Conservation (phyloP, 1,140 invertebrate species). For the Linepithema humile region DNA sequence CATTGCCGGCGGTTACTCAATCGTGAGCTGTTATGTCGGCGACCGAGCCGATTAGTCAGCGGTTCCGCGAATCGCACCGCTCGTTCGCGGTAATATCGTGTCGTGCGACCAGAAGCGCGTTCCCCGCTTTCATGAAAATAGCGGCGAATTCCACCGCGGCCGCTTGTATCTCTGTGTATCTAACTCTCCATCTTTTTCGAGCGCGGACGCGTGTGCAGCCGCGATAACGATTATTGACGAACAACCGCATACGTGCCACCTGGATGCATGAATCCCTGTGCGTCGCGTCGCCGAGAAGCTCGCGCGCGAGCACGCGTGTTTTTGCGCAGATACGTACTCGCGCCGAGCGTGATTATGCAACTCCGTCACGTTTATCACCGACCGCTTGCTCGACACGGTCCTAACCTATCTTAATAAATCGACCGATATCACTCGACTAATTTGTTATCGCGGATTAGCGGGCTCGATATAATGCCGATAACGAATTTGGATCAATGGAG, state of each 20-base stretch:
- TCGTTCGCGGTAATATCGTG: conserved; percentile 48
- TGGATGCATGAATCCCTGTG: background rate
- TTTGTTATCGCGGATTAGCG: conserved; percentile 29
- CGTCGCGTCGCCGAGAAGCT: background rate
- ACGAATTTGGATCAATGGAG: background rate
- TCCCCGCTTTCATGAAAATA: conserved; percentile 30
- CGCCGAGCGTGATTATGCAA: conserved; percentile 23
- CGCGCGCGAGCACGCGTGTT: background rate
- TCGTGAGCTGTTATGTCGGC: conserved; percentile 46
- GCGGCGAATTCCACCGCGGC: background rate
- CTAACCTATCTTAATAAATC: conserved; percentile 25
- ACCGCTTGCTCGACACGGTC: background rate
- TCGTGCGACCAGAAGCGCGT: background rate
- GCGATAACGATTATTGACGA: conserved; percentile 43
- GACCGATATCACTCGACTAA: background rate
- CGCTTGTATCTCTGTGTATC: background rate
- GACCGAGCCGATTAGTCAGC: conserved; percentile 39
- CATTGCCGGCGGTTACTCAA: background rate
- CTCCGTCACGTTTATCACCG: conserved; percentile 20
- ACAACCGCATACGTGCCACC: background rate
- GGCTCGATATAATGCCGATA: background rate
- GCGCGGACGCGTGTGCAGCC: background rate
- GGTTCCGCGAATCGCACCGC: conserved; percentile 44
- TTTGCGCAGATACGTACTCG: background rate
- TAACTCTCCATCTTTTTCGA: background rate